Percentiles rank a stretch among this genome's conserved stretches.
Conservation (phyloP, 2,797 vertebrate genomes). For the Galago senegalensis region DNA sequence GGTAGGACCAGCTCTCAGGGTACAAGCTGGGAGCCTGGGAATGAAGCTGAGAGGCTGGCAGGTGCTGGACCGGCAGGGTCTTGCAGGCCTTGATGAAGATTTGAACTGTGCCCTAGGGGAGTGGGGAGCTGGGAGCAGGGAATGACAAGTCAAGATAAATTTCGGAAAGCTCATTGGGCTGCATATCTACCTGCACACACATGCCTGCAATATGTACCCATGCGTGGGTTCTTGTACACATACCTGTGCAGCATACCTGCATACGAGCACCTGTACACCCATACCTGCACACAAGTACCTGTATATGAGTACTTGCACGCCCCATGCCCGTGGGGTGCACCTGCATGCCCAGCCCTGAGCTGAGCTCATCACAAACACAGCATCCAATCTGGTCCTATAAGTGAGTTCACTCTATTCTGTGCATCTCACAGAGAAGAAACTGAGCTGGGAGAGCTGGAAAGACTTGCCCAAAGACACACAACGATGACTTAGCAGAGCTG, state of each 20-base stretch:
- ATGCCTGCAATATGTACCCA: fast-evolving
- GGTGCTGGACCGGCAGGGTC: background rate
- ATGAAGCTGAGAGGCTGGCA: background rate
- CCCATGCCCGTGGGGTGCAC: background rate
- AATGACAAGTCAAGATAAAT: background rate
- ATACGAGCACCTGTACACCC: background rate
- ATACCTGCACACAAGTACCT: background rate
- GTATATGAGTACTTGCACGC: too few species aligned
- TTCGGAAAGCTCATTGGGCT: background rate
- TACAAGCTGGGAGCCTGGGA: background rate
- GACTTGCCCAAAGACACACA: background rate
- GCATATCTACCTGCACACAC: fast-evolving
- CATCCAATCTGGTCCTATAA: background rate
- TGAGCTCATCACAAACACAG: background rate
- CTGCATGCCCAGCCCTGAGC: background rate
- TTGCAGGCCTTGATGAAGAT: background rate
- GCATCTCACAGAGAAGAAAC: background rate
- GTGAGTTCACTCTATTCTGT: background rate
- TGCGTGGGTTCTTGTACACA: background rate
- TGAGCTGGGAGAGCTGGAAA: background rate
- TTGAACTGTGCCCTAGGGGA: background rate
- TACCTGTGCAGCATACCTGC: too few species aligned
- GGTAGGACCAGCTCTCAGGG: background rate
- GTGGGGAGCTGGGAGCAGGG: background rate
- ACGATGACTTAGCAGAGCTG: background rate